Evolutionary conservation across 1,140 invertebrate species (phyloP).

Genomic region (Atta texana): DNA sequence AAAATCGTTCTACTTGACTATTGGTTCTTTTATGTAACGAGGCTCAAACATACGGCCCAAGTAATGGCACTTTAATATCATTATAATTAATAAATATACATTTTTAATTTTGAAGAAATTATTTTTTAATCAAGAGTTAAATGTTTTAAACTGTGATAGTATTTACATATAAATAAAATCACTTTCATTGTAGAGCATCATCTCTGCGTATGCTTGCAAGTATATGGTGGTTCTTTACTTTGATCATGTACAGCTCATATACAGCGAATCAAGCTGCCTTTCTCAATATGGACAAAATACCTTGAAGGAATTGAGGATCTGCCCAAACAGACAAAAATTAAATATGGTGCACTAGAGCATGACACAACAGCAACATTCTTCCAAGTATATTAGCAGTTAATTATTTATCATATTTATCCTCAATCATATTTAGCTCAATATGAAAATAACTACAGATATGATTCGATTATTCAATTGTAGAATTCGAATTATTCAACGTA

Average conservation of each 20-base stretch:
- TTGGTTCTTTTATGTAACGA: constrained; percentile 93
- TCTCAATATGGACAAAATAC: constrained; percentile 94
- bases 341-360: constrained; percentile 92
- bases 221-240: constrained; percentile 98
- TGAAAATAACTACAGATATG: not conserved
- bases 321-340: constrained; percentile 94
- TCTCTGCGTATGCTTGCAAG: constrained; percentile 92
- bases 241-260: constrained; percentile 98
- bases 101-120: not conserved
- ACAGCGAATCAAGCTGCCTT: constrained; percentile 98
- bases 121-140: not conserved
- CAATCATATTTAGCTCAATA: not conserved
- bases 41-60: constrained; percentile 87
- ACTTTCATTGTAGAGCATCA: constrained; percentile 86
- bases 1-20: constrained; percentile 94
- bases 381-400: constrained; percentile 83
- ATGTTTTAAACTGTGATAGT: not conserved
- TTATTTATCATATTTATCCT: no score
- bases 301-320: constrained; percentile 95
- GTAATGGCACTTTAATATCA: constrained; percentile 72
- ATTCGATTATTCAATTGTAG: constrained; percentile 73
- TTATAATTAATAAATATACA: not conserved
- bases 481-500: constrained; percentile 91
- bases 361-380: constrained; percentile 93
- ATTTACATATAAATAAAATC: not conserved